phyloP scores from a whole-genome alignment of 2,113 vertebrate species.

The Chloroceryle aenea region DNA sequence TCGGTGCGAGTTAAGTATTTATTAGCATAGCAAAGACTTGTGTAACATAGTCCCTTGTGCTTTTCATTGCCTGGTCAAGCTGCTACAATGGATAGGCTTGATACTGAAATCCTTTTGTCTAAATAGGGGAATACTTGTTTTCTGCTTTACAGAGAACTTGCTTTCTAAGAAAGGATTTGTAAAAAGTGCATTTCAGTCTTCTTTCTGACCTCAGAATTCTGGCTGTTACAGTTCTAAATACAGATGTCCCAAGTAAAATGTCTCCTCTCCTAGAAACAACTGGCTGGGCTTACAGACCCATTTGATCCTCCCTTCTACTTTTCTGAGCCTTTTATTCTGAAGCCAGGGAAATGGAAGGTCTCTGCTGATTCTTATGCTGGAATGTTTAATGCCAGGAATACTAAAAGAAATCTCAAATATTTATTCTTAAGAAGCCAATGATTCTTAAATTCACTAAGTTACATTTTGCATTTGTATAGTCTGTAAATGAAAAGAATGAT shows the following conservation, averaged over 20 bases:
- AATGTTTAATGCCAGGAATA: not conserved
- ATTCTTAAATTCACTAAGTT: not conserved
- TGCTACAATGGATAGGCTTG: not conserved
- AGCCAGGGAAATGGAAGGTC: not conserved
- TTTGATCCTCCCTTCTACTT: not conserved
- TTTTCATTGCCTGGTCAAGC: not conserved
- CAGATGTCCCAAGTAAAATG: not conserved
- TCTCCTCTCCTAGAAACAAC: not conserved
- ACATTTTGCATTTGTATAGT: not conserved
- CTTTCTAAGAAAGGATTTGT: constrained; percentile 12
- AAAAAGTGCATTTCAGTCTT: not conserved
- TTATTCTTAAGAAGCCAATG: not conserved
- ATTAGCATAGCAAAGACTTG: not conserved
- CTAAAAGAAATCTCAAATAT: not conserved
- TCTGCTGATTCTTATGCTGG: not conserved
- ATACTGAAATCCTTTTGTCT: not conserved
- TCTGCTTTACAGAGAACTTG: not conserved
- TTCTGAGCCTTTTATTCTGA: not conserved
- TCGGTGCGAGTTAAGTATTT: not conserved
- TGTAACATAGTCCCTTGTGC: not conserved
- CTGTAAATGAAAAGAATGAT: not conserved
- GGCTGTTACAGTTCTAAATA: not conserved
- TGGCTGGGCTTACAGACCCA: not conserved
- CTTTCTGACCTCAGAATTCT: not conserved
- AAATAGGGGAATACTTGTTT: not conserved